These are phyloP conservation scores for Sebastes dallii DNA, from an alignment of 2,797 vertebrate genomes.

Conservation along the genomic window DNA sequence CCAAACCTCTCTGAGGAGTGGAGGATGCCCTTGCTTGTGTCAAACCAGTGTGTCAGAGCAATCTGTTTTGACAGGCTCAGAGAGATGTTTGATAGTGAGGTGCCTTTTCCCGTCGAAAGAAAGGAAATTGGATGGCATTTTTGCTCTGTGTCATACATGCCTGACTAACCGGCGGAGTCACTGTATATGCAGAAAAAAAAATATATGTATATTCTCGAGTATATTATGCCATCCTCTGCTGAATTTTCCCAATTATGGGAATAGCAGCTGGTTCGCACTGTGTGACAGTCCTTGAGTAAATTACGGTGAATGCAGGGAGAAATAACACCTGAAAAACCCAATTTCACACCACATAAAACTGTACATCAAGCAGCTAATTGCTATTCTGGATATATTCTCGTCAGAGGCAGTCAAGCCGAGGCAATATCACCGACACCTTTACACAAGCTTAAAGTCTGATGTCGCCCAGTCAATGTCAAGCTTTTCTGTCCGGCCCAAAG, in stretches of 20 bases:
- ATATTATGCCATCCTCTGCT: slow-evolving; percentile 23
- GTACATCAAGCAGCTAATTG: slow-evolving; percentile 63
- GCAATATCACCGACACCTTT: slow-evolving; percentile 26
- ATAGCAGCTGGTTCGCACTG: slow-evolving; percentile 31
- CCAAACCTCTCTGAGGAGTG: slow-evolving; percentile 57
- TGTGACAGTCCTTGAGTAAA: slow-evolving; percentile 45
- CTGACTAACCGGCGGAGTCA: slow-evolving; percentile 34
- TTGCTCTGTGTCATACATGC: slow-evolving; percentile 55
- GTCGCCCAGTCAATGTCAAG: slow-evolving; percentile 24
- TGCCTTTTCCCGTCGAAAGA: slow-evolving; percentile 38
- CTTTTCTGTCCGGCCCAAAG: background rate
- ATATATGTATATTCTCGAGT: background rate
- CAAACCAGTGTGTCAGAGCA: slow-evolving; percentile 52
- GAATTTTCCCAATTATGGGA: slow-evolving; percentile 26
- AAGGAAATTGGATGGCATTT: slow-evolving; percentile 65
- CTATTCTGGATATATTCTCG: slow-evolving; percentile 24
- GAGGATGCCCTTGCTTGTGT: slow-evolving; percentile 62
- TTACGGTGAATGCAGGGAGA: slow-evolving; percentile 33
- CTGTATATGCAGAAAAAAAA: background rate
- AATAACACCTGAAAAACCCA: slow-evolving; percentile 51
- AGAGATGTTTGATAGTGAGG: slow-evolving; percentile 71
- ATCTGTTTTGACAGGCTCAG: slow-evolving; percentile 71
- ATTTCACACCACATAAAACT: slow-evolving; percentile 71
- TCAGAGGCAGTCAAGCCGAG: slow-evolving; percentile 20
- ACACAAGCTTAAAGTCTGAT: slow-evolving; percentile 31